Conservation (phyloP, 2,797 vertebrate species). For the Neostethus bicornis region DNA sequence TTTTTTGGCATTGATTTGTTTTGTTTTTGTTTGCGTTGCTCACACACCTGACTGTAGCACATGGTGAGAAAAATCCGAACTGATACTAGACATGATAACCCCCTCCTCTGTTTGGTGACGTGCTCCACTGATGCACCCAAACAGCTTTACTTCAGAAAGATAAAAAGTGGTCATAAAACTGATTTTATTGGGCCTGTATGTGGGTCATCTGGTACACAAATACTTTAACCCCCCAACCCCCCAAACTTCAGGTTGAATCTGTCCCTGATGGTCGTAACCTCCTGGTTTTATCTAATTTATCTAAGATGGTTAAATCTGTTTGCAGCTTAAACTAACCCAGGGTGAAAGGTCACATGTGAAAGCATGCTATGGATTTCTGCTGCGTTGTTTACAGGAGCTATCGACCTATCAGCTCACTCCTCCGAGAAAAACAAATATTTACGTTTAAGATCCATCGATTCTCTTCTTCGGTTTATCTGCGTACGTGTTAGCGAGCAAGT, state of each 20-base stretch:
- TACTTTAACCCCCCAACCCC: too few relatives aligned
- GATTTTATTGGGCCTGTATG: slow-evolving; percentile 20
- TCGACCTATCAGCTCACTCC: background rate
- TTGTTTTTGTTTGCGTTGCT: too few relatives aligned
- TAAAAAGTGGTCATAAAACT: slow-evolving; percentile 17
- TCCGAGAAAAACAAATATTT: slow-evolving; percentile 3
- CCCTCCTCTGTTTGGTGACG: slow-evolving; percentile 41
- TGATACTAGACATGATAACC: too few relatives aligned
- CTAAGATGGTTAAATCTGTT: slow-evolving; percentile 16
- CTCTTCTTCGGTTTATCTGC: slow-evolving; percentile 1
- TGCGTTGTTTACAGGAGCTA: slow-evolving; percentile 10
- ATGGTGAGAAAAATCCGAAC: too few relatives aligned
- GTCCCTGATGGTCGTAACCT: too few relatives aligned
- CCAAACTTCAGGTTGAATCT: too few relatives aligned
- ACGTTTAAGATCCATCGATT: slow-evolving; percentile 1
- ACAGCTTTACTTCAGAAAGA: slow-evolving; percentile 27
- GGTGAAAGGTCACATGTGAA: slow-evolving; percentile 31
- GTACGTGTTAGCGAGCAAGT: slow-evolving; percentile 4
- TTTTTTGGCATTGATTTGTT: too few relatives aligned
- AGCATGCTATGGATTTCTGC: background rate
- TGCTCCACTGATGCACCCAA: slow-evolving; percentile 33
- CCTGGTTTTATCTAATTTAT: too few relatives aligned
- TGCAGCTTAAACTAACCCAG: slow-evolving; percentile 6
- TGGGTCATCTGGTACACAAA: slow-evolving; percentile 14
- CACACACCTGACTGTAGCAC: too few relatives aligned